Conservation (phyloP, 1,140 invertebrate species). For the Bombus confusus region DNA sequence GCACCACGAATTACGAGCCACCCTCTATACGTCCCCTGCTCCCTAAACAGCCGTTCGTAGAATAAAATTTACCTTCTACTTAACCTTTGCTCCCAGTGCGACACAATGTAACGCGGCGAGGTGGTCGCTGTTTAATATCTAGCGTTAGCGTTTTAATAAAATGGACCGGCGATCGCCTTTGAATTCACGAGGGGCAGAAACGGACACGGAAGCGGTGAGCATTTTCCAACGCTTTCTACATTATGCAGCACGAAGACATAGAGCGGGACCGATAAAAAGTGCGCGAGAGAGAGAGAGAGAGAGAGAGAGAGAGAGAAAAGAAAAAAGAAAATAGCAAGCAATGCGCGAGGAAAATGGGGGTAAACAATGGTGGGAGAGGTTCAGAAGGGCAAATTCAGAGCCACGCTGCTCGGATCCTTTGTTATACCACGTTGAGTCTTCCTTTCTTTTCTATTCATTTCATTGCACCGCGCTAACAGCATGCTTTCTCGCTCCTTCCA, state of each 20-base stretch:
- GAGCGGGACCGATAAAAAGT: not conserved
- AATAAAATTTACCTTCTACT: not conserved
- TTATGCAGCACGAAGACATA: slow-evolving; percentile 1
- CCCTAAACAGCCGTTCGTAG: not conserved
- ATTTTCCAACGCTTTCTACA: slow-evolving; percentile 44
- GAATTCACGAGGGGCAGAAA: not conserved
- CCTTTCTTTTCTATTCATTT: slow-evolving; percentile 52
- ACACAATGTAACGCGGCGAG: not conserved
- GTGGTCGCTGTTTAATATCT: not conserved
- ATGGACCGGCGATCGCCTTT: slow-evolving; percentile 28
- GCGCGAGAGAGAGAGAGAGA: not conserved
- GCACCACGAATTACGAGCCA: not conserved
- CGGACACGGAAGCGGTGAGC: slow-evolving; percentile 20
- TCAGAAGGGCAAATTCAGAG: slow-evolving; percentile 51
- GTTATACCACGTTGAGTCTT: slow-evolving; percentile 53
- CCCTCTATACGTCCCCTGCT: not conserved
- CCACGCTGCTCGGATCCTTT: slow-evolving; percentile 50
- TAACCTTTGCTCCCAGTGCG: too few relatives aligned
- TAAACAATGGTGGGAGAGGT: not conserved
- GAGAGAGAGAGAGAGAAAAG: not conserved
- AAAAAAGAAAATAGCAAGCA: slow-evolving; percentile 29
- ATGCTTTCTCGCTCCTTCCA: not conserved
- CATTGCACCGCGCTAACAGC: slow-evolving; percentile 23
- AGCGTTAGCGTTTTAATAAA: slow-evolving; percentile 32
- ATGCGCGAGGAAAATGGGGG: slow-evolving; percentile 25